Evolutionary conservation across 2,888 invertebrate genomes (phyloP).

Genomic region (Amphipoea oculea): DNA sequence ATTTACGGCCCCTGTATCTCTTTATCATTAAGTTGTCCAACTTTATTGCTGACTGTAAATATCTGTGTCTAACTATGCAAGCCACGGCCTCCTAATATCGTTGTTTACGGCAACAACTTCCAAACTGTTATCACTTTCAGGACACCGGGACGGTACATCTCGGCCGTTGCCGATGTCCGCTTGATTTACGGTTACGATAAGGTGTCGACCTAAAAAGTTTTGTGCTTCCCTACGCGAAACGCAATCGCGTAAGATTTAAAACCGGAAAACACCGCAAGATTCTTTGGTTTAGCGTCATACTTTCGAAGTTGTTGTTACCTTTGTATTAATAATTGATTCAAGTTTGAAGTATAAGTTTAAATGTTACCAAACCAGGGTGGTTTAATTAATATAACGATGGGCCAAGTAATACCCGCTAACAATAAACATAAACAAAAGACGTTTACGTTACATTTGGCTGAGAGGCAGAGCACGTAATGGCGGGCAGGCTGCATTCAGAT

Average conservation of each 20-base stretch:
- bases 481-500: slow-evolving; percentile 82
- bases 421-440: slow-evolving; percentile 84
- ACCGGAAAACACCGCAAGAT: slow-evolving; percentile 71
- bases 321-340: slow-evolving; percentile 13
- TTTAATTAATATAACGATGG: slow-evolving; percentile 71
- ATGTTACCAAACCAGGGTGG: slow-evolving; percentile 26
- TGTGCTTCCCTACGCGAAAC: slow-evolving; percentile 74
- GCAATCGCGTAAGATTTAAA: slow-evolving; percentile 84
- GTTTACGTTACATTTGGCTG: slow-evolving; percentile 83
- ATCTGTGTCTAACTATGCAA: slow-evolving; percentile 57
- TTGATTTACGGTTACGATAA: slow-evolving; percentile 87
- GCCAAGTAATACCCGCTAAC: slow-evolving; percentile 71
- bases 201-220: slow-evolving; percentile 86
- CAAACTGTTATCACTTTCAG: slow-evolving; percentile 84
- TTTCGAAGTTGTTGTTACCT: background rate
- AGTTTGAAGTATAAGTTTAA: background rate
- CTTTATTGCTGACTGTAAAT: slow-evolving; percentile 63
- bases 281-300: slow-evolving; percentile 35
- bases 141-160: slow-evolving; percentile 79
- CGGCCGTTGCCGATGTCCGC: slow-evolving; percentile 83
- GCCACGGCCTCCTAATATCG: slow-evolving; percentile 72
- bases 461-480: slow-evolving; percentile 78
- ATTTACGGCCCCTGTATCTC: slow-evolving; percentile 58
- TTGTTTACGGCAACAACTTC: slow-evolving; percentile 82
- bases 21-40: slow-evolving; percentile 57